Percentiles rank a stretch among this genome's conserved stretches.
Evolutionary conservation across 2,113 vertebrate genomes (phyloP).

Genomic region (Aramus guarauna): DNA sequence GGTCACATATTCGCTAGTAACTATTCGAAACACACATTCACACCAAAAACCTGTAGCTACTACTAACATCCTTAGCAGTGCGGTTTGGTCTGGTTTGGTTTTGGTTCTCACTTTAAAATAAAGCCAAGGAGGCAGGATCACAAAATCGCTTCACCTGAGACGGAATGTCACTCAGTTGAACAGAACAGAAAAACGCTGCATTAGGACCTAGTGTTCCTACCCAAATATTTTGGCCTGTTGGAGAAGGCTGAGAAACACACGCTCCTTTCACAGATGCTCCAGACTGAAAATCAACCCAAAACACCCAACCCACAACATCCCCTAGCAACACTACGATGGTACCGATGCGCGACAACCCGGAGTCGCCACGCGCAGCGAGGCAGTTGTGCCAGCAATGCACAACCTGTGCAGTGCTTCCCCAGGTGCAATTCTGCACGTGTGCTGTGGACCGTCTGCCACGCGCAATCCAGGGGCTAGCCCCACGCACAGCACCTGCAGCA

Average conservation of each 20-base stretch:
- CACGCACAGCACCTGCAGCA: background rate
- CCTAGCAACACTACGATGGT: background rate
- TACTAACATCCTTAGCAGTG: background rate
- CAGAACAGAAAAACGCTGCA: background rate
- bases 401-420: background rate
- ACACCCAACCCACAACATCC: background rate
- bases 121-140: background rate
- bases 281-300: background rate
- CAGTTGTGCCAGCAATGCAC: accelerated
- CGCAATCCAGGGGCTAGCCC: background rate
- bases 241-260: background rate
- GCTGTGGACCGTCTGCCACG: too few species aligned
- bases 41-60: background rate
- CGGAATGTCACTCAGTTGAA: background rate
- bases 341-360: background rate
- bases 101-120: background rate
- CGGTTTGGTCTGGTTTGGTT: background rate
- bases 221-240: background rate
- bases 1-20: background rate
- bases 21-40: background rate
- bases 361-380: accelerated
- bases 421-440: accelerated
- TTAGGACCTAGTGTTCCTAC: background rate
- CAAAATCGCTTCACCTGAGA: background rate
- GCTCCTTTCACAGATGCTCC: background rate